Base-by-base conservation (phyloP, 1,140 invertebrate species). In the Idris sp. region DNA sequence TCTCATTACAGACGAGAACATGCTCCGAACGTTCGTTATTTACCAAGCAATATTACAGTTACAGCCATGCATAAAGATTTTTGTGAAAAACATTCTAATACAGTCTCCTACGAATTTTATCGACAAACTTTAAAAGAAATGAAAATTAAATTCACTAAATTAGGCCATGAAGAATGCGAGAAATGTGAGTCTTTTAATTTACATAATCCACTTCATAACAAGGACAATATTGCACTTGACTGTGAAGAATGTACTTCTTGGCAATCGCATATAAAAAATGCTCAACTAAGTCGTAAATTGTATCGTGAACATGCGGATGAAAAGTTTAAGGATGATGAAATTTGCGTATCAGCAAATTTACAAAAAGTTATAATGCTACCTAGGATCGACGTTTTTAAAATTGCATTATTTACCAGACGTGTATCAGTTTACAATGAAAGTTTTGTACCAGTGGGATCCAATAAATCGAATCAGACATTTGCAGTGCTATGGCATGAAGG, bases 161-260 rank as follows among this genome's bases (percentile, higher is more conserved):
- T 81, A n/a, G 81, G 79, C 5, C 19, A 79, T 48, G 78, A 82
- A 54, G 76, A 82, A 72, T 82, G 79, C 30, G 78, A 82, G 7
- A 36, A 26, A 19, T 81, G 77, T 64, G 78, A 80, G 51, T 22
- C 2, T 1, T 80, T 79, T 40, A 61, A 59, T 2, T 26, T 72
- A 7, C 77, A 79, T 22, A 31, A 68, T 67, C 22, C 22, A 1
- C 4, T 30, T 13, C 59, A 69, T 22, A 11, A 41, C 14, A 56
- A 62, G 22, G 22, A 62, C 6, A 35, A 59, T n/a, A 38, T 30
- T 58, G 33, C 15, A 18, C 16, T 18, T 31, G 0, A 30, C 58
- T 53, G 69, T 48, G 51, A 35, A 10, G 4, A 9, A 38, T 77
- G 69, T 38, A 25, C 9, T 9, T 18, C 61, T 9, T 77, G 53